Conservation (phyloP, 2,113 vertebrate genomes). For the Cebus imitator region DNA sequence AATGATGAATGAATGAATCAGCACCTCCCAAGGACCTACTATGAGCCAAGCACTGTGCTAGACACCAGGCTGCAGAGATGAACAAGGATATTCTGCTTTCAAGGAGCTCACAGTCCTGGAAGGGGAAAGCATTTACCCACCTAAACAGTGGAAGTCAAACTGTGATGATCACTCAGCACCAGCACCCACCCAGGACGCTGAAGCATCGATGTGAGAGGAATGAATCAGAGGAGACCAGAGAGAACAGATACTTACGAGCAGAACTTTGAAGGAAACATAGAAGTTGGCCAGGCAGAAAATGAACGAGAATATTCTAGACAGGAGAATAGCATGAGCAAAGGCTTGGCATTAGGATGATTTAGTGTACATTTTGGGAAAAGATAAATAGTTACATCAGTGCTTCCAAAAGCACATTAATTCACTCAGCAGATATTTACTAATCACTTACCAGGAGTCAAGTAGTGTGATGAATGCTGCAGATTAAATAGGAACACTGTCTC, state of each 20-base stretch:
- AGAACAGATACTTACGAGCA: not conserved
- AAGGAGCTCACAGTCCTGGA: not conserved
- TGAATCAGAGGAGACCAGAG: not conserved
- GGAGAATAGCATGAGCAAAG: not conserved
- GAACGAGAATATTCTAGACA: not conserved
- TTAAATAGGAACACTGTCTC: not conserved
- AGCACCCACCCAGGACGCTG: accelerated
- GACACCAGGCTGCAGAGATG: not conserved
- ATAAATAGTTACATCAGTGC: not conserved
- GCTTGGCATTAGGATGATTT: not conserved
- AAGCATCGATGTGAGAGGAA: not conserved
- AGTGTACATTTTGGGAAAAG: not conserved
- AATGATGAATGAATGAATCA: not conserved
- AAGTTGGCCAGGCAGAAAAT: not conserved
- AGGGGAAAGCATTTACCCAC: not conserved
- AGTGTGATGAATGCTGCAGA: too few relatives aligned
- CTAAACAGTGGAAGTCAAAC: not conserved
- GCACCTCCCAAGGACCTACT: not conserved
- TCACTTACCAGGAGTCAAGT: not conserved
- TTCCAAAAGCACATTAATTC: not conserved
- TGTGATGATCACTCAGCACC: accelerated
- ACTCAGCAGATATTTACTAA: not conserved
- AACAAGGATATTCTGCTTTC: too few relatives aligned
- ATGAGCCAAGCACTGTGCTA: not conserved
- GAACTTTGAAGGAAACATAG: not conserved